Conservation (phyloP, 2,797 vertebrate species). For the Anguilla pacifica region DNA sequence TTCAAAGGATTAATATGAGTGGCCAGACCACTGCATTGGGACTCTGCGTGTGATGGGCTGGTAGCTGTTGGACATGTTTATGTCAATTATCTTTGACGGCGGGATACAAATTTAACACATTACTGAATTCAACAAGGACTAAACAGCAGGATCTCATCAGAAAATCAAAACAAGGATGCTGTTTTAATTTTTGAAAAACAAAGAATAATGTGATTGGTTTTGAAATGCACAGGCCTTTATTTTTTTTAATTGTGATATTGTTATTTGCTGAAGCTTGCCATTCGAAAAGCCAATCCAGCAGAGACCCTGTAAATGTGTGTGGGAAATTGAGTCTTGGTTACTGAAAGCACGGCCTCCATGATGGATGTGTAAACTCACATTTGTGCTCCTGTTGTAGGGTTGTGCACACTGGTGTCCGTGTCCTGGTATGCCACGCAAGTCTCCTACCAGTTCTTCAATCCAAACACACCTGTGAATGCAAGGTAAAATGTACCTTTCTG, state of each 20-base stretch:
- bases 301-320: not conserved
- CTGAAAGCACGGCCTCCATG: not conserved
- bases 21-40: no score
- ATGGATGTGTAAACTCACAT: slow-evolving; percentile 13
- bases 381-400: slow-evolving; percentile 67
- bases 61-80: not conserved
- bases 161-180: not conserved
- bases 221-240: no score
- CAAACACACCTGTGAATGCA: slow-evolving; percentile 88
- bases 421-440: slow-evolving; percentile 94
- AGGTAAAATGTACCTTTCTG: slow-evolving; percentile 67
- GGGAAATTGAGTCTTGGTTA: not conserved
- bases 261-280: not conserved
- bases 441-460: slow-evolving; percentile 91
- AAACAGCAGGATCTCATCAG: not conserved
- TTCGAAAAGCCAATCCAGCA: not conserved
- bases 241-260: no score
- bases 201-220: no score
- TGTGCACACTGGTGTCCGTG: slow-evolving; percentile 88
- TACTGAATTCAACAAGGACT: not conserved
- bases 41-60: not conserved
- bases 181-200: not conserved
- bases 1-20: no score
- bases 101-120: not conserved
- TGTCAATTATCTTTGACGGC: not conserved